These are phyloP conservation scores for Acleris laterana DNA, from an alignment of 2,888 invertebrate genomes.

Conservation along the genomic window DNA sequence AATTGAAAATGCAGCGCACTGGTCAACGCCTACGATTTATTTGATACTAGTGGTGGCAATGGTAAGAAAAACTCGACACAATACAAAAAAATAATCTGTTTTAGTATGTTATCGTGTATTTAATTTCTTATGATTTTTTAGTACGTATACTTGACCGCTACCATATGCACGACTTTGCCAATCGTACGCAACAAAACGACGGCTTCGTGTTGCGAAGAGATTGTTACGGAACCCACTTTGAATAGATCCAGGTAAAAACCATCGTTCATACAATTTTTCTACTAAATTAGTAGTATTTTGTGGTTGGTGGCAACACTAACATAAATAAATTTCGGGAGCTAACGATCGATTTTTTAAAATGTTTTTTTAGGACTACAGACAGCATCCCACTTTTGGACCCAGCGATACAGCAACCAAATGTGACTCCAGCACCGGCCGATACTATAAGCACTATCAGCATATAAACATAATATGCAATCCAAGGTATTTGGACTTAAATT, in stretches of 20 bases:
- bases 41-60: constrained; percentile 82
- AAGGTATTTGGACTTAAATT: not conserved
- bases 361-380: constrained; percentile 70
- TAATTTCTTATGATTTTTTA: constrained; percentile 43
- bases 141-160: constrained; percentile 73
- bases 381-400: constrained; percentile 79
- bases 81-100: no score
- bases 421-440: constrained; percentile 73
- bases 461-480: constrained; percentile 48
- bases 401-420: constrained; percentile 68
- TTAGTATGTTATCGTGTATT: no score
- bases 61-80: constrained; percentile 65
- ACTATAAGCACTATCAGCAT: constrained; percentile 82
- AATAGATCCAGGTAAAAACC: constrained; percentile 61
- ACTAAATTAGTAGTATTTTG: constrained; percentile 3
- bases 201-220: constrained; percentile 67
- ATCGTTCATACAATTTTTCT: not conserved
- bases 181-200: constrained; percentile 65
- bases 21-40: constrained; percentile 85
- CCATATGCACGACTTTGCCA: constrained; percentile 73
- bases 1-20: constrained; percentile 87
- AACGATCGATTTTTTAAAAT: not conserved
- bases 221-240: constrained; percentile 63
- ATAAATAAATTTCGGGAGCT: not conserved
- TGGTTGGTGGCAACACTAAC: constrained; percentile 6